phyloP scores from a whole-genome alignment of 92 coral and sea anemone genomes.

The Pocillopora meandrina region DNA sequence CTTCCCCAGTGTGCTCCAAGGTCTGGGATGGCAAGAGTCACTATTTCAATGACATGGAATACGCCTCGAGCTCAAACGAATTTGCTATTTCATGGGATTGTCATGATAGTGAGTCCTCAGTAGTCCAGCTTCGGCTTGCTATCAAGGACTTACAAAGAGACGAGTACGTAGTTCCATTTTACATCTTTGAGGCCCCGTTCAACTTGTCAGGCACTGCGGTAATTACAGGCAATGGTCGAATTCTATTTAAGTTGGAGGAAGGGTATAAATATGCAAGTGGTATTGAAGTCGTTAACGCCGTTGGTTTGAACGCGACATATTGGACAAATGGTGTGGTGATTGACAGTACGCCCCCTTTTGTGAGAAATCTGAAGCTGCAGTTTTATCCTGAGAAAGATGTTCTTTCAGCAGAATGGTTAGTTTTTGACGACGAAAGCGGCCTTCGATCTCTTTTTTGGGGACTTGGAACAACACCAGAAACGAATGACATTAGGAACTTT shows the following conservation, averaged over 20 bases:
- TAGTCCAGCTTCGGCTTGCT: slow-evolving; percentile 52
- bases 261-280: slow-evolving; percentile 64
- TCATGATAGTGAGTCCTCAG: slow-evolving; percentile 65
- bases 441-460: slow-evolving; percentile 59
- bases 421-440: slow-evolving; percentile 72
- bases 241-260: slow-evolving; percentile 45
- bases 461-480: slow-evolving; percentile 56
- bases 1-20: slow-evolving; percentile 67
- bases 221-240: slow-evolving; percentile 70
- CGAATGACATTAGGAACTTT: slow-evolving; percentile 50
- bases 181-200: slow-evolving; percentile 42
- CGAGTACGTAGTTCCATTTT: slow-evolving; percentile 60
- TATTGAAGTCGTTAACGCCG: slow-evolving; percentile 65
- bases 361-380: slow-evolving; percentile 35
- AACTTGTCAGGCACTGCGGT: slow-evolving; percentile 51
- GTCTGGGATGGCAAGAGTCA: slow-evolving; percentile 51
- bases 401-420: slow-evolving; percentile 50
- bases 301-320: slow-evolving; percentile 48
- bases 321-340: slow-evolving; percentile 80
- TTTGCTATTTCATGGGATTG: slow-evolving; percentile 68
- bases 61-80: slow-evolving; percentile 40
- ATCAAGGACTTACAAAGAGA: slow-evolving; percentile 45
- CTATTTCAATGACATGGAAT: slow-evolving; percentile 23
- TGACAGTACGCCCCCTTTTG: slow-evolving; percentile 77
- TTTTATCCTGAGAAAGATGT: slow-evolving; percentile 41